Evolutionary conservation across 2,797 vertebrate species (phyloP), one percentile per base, ranked within the genome.

Genomic region (Remorina albescens): DNA sequence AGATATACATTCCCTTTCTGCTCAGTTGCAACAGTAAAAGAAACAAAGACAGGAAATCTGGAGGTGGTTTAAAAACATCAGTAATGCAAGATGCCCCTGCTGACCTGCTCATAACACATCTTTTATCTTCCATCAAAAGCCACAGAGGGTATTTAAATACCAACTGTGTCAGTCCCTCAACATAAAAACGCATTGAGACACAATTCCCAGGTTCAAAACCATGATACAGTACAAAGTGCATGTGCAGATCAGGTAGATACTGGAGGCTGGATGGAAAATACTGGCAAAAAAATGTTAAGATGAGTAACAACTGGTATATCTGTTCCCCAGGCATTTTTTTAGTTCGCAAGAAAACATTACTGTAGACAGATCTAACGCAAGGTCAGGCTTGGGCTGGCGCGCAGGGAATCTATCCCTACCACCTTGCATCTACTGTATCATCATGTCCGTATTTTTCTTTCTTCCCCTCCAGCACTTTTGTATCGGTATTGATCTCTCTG

Each of bases 71-170:
- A 49, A 67, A 67, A 80, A 54, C 60, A 50, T 67, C 51, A 71
- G 66, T 57, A 57, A 54, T 11, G 28, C 57, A 39, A 28, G 59
- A 37, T 0, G 5, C 32, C 41, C 37, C 37, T 11, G 32, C 32
- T 61, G 75, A 78, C 67, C 78, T 71, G 63, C 66, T 57, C 66
- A 65, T 32, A 4, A 57, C 51, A 28, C 2, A n/a, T 49, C 70
- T 81, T 81, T 82, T 19, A 78, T 84, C 69, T 54, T 5, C 56
- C 71, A 74, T 81, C 76, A 81, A 30, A 77, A 81, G 83, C 76
- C 49, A 44, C 39, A 41, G 39, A 19, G 4, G 23, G 54, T 34
- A 49, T 53, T 41, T 23, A 16, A 41, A 64, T 60, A 69, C 41
- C 0, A 47, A 23, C 21, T 13, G 15, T 18, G 39, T 46, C 37